Evolutionary conservation across 1,140 invertebrate genomes (phyloP).

Genomic region (Macrostomum lignano): DNA sequence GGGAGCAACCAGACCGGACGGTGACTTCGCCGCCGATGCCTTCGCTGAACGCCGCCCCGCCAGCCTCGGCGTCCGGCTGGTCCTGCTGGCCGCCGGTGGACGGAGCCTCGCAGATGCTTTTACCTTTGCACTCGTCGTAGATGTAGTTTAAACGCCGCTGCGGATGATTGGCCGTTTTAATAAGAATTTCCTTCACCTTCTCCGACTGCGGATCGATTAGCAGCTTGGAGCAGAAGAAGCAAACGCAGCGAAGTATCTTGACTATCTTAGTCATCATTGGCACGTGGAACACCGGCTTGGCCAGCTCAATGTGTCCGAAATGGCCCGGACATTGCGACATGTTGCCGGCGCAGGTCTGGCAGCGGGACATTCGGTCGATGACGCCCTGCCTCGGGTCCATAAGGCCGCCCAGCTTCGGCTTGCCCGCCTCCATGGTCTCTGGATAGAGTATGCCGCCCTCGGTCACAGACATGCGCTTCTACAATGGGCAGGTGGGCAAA

Average conservation of each 20-base stretch:
- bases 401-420: conserved; percentile 78
- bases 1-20: conserved; percentile 80
- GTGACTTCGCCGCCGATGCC: no score
- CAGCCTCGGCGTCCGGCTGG: no score
- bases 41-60: no score
- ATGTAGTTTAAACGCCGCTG: conserved; percentile 69
- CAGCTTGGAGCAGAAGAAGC: conserved; percentile 84
- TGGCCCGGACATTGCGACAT: conserved; percentile 95
- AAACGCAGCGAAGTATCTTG: conserved; percentile 79
- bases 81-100: conserved; percentile 44
- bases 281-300: conserved; percentile 92
- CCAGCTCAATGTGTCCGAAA: conserved; percentile 93
- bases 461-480: conserved; percentile 28
- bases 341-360: conserved; percentile 85
- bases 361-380: conserved; percentile 55
- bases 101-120: conserved; percentile 75
- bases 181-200: conserved; percentile 74
- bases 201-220: conserved; percentile 70
- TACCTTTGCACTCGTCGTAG: conserved; percentile 89
- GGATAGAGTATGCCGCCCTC: conserved; percentile 80
- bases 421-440: conserved; percentile 87
- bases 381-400: conserved; percentile 98
- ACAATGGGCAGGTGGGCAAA: no score
- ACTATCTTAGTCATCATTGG: conserved; percentile 88
- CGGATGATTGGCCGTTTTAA: conserved; percentile 83